Percentiles rank a stretch among this genome's conserved stretches.
phyloP scores from a whole-genome alignment of 2,113 vertebrate species.

The Alethe castanea region DNA sequence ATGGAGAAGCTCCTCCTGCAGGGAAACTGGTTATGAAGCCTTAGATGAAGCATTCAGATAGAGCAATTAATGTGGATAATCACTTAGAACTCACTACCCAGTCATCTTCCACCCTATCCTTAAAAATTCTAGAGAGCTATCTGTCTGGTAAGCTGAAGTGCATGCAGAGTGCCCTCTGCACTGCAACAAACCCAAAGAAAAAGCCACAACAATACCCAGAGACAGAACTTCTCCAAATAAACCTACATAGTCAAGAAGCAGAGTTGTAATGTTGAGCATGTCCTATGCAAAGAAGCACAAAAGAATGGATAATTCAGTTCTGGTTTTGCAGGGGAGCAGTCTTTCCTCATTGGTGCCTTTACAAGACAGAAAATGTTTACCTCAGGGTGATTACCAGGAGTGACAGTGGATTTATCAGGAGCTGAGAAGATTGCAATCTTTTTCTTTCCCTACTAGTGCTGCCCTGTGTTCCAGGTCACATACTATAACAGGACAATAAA shows the following conservation, averaged over 20 bases:
- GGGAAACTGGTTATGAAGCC: neutral
- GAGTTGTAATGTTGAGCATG: neutral
- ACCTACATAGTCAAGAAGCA: neutral
- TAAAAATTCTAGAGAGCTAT: neutral
- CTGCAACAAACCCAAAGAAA: neutral
- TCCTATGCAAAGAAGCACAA: neutral
- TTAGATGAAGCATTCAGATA: neutral
- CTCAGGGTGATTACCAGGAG: neutral
- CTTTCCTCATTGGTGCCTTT: neutral
- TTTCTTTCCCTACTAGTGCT: neutral
- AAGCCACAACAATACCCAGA: neutral
- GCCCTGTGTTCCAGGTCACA: neutral
- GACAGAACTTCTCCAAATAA: neutral
- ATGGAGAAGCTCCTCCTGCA: conserved; percentile 71
- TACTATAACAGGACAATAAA: neutral
- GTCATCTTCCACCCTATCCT: neutral
- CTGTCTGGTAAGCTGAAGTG: neutral
- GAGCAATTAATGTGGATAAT: neutral
- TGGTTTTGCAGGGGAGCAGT: neutral
- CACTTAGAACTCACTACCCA: neutral
- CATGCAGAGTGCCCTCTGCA: neutral
- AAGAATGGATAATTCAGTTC: neutral
- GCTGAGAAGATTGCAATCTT: neutral
- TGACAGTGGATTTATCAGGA: neutral
- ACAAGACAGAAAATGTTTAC: neutral